Evolutionary conservation across 2,888 invertebrate genomes (phyloP).

Genomic region (Thecocarcelia acutangulata): DNA sequence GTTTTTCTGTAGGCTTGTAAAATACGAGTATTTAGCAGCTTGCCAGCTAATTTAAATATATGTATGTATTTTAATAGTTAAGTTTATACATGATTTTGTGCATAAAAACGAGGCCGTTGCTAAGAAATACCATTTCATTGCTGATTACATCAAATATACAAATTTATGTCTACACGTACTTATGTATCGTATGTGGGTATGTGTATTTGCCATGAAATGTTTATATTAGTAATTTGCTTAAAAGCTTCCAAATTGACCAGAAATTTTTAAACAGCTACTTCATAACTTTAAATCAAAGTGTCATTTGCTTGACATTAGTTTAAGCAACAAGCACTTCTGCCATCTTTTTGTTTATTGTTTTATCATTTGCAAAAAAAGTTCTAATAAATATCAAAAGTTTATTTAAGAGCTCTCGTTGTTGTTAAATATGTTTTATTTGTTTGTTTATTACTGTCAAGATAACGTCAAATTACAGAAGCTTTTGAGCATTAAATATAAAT

Average conservation of each 20-base stretch:
- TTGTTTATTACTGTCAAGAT: constrained; percentile 57
- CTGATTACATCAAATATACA: too few relatives aligned
- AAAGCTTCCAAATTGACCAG: constrained; percentile 15
- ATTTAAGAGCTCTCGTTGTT: constrained; percentile 43
- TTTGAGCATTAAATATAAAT: constrained; percentile 56
- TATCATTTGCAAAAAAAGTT: constrained; percentile 31
- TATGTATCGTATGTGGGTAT: too few relatives aligned
- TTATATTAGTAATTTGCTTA: not conserved
- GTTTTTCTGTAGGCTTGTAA: too few relatives aligned
- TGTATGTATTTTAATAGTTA: too few relatives aligned
- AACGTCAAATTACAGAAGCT: constrained; percentile 65
- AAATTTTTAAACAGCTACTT: constrained; percentile 6
- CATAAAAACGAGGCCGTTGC: too few relatives aligned
- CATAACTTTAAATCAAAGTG: not conserved
- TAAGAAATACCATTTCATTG: too few relatives aligned
- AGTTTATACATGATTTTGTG: too few relatives aligned
- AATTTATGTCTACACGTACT: too few relatives aligned
- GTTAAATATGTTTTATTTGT: constrained; percentile 42
- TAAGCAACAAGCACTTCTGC: constrained; percentile 21
- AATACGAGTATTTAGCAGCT: too few relatives aligned
- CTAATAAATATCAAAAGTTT: constrained; percentile 45
- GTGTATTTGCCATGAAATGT: not conserved
- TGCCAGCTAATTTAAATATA: too few relatives aligned
- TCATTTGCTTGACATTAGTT: constrained; percentile 18
- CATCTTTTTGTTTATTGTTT: constrained; percentile 20